phyloP scores from a whole-genome alignment of 2,797 vertebrate genomes.

The Sparus aurata region DNA sequence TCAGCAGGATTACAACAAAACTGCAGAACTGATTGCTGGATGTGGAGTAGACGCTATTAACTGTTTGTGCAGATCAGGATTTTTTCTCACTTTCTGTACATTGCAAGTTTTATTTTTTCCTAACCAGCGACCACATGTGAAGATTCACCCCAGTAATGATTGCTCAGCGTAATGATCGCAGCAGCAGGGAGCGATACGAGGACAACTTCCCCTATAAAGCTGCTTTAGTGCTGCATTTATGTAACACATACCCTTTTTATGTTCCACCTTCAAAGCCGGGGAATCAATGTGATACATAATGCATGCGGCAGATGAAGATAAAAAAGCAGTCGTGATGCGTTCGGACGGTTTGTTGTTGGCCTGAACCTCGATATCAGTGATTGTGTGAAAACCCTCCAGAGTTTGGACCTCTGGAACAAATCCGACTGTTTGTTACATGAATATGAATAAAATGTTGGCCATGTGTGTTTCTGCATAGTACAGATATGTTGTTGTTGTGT shows the following conservation, averaged over 20 bases:
- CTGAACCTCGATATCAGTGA: neutral
- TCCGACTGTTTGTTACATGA: constrained; percentile 2
- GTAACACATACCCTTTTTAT: constrained; percentile 57
- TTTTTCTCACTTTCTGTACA: no score
- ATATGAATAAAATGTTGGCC: neutral
- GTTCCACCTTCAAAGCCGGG: constrained; percentile 58
- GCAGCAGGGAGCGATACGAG: constrained; percentile 32
- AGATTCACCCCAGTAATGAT: constrained; percentile 27
- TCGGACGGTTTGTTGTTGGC: constrained; percentile 6
- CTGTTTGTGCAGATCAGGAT: no score
- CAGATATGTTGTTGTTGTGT: no score
- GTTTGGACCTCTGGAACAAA: neutral
- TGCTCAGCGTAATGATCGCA: neutral
- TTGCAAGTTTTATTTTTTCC: no score
- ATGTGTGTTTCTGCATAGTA: no score
- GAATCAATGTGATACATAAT: constrained; percentile 61
- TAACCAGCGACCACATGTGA: constrained; percentile 17
- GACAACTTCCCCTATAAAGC: constrained; percentile 30
- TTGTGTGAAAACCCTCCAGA: neutral
- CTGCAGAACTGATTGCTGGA: no score
- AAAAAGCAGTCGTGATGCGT: constrained; percentile 32
- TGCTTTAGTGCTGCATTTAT: constrained; percentile 45
- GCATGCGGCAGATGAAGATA: constrained; percentile 54
- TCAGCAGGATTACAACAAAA: no score
- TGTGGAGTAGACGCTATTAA: no score